phyloP scores from a whole-genome alignment of 1,140 invertebrate genomes.

The Bacillus rossius region DNA sequence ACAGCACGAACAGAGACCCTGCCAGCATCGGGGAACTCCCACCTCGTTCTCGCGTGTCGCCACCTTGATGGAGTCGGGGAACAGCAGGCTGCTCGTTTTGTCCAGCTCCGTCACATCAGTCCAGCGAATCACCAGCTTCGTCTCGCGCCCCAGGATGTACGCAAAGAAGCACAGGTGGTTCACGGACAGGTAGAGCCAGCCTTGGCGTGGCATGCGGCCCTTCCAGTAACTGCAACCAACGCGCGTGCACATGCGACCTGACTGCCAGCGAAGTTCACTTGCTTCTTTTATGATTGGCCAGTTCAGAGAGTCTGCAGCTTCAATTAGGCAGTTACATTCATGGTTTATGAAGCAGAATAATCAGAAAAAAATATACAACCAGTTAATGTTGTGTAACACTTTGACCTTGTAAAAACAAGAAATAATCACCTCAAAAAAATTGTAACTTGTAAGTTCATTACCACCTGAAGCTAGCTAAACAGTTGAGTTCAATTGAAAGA shows the following conservation, averaged over 20 bases:
- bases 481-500: no score
- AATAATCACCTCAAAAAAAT: no score
- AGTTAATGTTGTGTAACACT: no score
- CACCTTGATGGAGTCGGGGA: constrained; percentile 83
- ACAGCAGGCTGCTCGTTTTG: constrained; percentile 69
- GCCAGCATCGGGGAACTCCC: constrained; percentile 22
- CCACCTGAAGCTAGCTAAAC: no score
- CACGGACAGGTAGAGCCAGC: constrained; percentile 93
- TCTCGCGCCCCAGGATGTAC: constrained; percentile 87
- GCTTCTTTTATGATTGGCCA: no score
- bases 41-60: constrained; percentile 72
- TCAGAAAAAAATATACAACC: no score
- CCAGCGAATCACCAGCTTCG: constrained; percentile 82
- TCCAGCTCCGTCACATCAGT: constrained; percentile 68
- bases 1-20: no score
- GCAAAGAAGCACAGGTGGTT: constrained; percentile 96
- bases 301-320: not conserved
- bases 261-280: no score
- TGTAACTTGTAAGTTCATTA: no score
- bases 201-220: constrained; percentile 85
- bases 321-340: constrained; percentile 38
- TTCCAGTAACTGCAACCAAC: constrained; percentile 83
- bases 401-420: no score
- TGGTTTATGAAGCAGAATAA: no score
- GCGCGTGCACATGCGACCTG: no score